phyloP scores from a whole-genome alignment of 2,113 vertebrate species.

The Entomyzon cyanotis region DNA sequence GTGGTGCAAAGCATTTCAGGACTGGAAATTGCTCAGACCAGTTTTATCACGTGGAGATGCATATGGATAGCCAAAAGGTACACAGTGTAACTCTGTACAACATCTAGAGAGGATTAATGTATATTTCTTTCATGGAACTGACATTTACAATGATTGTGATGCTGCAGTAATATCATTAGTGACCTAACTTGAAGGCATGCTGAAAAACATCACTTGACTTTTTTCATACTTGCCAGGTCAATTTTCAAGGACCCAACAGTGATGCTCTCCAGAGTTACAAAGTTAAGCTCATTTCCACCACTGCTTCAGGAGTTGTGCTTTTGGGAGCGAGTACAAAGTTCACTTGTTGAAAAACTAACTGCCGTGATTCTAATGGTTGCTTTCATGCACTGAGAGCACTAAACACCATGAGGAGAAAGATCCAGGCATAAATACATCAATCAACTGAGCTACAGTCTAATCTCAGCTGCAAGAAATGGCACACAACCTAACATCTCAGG shows the following conservation, averaged over 20 bases:
- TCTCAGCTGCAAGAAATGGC: not conserved
- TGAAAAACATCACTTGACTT: not conserved
- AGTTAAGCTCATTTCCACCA: not conserved
- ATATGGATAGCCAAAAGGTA: not conserved
- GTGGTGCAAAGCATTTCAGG: not conserved
- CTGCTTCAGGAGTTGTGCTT: not conserved
- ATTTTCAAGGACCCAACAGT: not conserved
- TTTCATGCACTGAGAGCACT: not conserved
- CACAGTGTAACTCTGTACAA: rapidly evolving
- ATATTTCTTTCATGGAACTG: not conserved
- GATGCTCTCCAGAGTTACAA: not conserved
- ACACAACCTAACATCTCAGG: not conserved
- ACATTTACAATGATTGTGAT: not conserved
- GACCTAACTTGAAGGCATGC: not conserved
- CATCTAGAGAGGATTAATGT: not conserved
- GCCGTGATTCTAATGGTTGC: not conserved
- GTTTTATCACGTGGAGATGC: not conserved
- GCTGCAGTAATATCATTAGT: not conserved
- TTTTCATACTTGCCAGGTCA: not conserved
- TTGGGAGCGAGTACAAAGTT: not conserved
- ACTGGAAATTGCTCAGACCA: not conserved
- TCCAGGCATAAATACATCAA: not conserved
- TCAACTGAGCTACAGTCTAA: not conserved
- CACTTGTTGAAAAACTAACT: not conserved
- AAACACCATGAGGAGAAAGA: not conserved